Percentiles rank a stretch among this genome's conserved stretches.
Evolutionary conservation across 2,113 vertebrate genomes (phyloP).

Genomic region (Labeo catla): DNA sequence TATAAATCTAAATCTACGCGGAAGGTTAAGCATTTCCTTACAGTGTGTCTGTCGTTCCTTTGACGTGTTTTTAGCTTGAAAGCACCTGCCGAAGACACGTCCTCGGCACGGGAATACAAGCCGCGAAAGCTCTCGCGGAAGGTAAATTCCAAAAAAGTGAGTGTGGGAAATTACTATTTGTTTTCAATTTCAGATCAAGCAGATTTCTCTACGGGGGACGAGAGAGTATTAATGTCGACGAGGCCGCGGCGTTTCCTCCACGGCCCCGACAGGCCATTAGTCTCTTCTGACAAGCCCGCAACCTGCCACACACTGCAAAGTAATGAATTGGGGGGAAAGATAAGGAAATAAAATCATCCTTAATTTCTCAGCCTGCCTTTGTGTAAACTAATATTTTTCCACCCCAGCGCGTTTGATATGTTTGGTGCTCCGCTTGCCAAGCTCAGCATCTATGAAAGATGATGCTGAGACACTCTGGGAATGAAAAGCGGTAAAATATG

Average conservation of each 20-base stretch:
- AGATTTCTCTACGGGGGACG: constrained; percentile 67
- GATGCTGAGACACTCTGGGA: constrained; percentile 55
- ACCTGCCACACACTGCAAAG: constrained; percentile 58
- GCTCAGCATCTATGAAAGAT: constrained; percentile 57
- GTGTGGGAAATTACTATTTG: constrained; percentile 77
- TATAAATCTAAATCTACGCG: constrained; percentile 47
- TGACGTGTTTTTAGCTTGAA: constrained; percentile 53
- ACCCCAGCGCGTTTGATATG: constrained; percentile 56
- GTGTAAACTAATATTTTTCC: constrained; percentile 69
- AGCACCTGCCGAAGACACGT: constrained; percentile 14
- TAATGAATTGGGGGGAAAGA: constrained; percentile 61
- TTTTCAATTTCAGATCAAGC: constrained; percentile 78
- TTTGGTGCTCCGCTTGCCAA: constrained; percentile 48
- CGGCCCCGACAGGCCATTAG: constrained; percentile 59
- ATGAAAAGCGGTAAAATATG: constrained; percentile 52
- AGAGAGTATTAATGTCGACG: constrained; percentile 62
- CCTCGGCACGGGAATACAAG: constrained; percentile 10
- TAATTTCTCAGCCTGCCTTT: constrained; percentile 67
- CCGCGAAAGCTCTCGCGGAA: constrained; percentile 11
- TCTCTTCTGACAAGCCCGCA: constrained; percentile 59
- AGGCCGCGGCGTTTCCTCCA: constrained; percentile 52
- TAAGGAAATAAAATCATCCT: constrained; percentile 68
- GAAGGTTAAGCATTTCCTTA: constrained; percentile 44
- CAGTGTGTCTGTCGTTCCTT: constrained; percentile 23
- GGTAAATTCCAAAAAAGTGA: constrained; percentile 52